phyloP scores from a whole-genome alignment of 1,140 invertebrate genomes.

The Anastrepha obliqua region DNA sequence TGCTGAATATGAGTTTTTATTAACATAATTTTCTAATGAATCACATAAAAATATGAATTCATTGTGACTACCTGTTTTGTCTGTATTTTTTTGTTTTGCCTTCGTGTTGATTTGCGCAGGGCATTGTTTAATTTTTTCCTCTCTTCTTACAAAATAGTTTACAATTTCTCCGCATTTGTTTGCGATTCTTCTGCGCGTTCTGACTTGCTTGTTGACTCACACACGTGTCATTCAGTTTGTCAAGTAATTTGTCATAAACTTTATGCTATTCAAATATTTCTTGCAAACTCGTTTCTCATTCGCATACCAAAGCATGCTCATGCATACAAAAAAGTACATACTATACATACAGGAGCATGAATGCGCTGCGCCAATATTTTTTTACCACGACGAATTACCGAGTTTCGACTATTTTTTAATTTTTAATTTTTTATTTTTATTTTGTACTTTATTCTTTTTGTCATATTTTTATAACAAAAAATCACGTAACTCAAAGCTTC shows the following conservation, averaged over 20 bases:
- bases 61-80: not conserved
- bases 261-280: not conserved
- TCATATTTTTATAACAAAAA: too few species aligned
- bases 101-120: not conserved
- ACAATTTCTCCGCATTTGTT: too few species aligned
- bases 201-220: not conserved
- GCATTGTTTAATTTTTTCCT: not conserved
- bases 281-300: not conserved
- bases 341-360: not conserved
- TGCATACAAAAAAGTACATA: not conserved
- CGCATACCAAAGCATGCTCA: not conserved
- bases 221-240: not conserved
- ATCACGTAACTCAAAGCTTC: too few species aligned
- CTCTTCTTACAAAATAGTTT: not conserved
- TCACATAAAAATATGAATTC: not conserved
- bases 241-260: not conserved
- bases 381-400: too few species aligned
- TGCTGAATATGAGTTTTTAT: not conserved
- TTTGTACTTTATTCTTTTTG: too few species aligned
- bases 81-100: not conserved
- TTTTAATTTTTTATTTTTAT: too few species aligned
- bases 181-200: not conserved
- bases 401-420: too few species aligned
- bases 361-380: too few species aligned
- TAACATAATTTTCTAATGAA: constrained; percentile 21